Conservation (phyloP, 2,888 invertebrate species). For the Morinoia aosen region DNA sequence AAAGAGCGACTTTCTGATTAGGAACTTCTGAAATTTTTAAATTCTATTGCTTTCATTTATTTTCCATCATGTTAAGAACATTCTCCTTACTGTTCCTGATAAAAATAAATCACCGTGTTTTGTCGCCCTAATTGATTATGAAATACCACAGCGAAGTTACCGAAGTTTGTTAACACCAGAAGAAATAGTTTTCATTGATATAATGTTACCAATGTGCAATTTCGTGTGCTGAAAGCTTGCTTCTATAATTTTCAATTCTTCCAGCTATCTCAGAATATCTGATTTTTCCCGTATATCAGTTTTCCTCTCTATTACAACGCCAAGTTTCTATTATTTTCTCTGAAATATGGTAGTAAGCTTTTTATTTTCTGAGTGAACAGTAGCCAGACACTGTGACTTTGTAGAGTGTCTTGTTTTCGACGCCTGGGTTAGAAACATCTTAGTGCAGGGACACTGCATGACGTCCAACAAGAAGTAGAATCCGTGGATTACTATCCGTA, state of each 20-base stretch:
- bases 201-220: background rate
- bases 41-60: background rate
- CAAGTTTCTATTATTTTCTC: background rate
- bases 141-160: background rate
- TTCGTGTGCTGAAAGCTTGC: background rate
- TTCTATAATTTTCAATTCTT: background rate
- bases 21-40: no score
- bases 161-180: background rate
- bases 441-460: no score
- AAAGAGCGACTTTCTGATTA: background rate
- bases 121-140: background rate
- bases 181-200: background rate
- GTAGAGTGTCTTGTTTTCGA: no score
- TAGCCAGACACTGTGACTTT: no score
- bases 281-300: background rate
- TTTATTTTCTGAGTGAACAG: no score
- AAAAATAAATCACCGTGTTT: background rate
- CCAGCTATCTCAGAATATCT: background rate
- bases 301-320: no score
- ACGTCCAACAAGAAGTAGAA: no score
- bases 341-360: no score
- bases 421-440: no score
- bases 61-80: background rate
- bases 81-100: background rate
- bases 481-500: no score